Evolutionary conservation across 2,797 vertebrate genomes (phyloP), one percentile per base, ranked within the genome.

Genomic region (Kryptolebias ocellatus): DNA sequence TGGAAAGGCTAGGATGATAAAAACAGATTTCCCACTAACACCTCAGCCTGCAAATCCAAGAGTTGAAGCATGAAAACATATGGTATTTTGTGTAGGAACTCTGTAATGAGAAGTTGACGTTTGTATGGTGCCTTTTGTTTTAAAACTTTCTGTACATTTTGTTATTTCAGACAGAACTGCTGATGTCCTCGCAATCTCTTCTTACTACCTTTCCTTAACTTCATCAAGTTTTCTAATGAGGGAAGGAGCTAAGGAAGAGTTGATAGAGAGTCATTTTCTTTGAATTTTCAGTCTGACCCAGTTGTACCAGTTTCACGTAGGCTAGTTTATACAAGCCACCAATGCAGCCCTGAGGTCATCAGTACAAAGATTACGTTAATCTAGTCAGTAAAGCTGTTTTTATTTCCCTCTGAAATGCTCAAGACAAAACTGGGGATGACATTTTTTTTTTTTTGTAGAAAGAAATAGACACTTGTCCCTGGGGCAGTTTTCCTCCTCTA

Each of bases 171-270:
- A 12, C 10, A 10, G 5, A 34, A 14, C 24, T 44, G 54, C 20
- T 42, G 15, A 27, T 24, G 20, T 24, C 20, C 20, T n/a, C 15
- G 12, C 28, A 5, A 20, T 59, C 47, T 59, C 18, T 18, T 20
- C n/a, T 49, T 9, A 34, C 44, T 27, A 47, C 18, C 58, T 34
- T 49, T 18, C 24, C 58, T 60, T 34, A 49, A 60, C 28, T 10
- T 60, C 45, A 16, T 60, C 14, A 17, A 16, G 31, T 20, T 18
- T 60, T 60, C 58, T 17, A 29, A 61, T 37, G 29, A 60, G 29
- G 46, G 59, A 50, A 60, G 50, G 4, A 50, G 15, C 29, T 37
- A 4, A 12, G n/a, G 34, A 34, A 50, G 31, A 50, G 42, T 29
- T 16, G 27, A 47, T 10, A 16, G 10, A 46, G 10, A 12, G 39